Evolutionary conservation across 2,113 vertebrate genomes (phyloP), one percentile per base, ranked within the genome.

Genomic region (Acrocephalus arundinaceus): DNA sequence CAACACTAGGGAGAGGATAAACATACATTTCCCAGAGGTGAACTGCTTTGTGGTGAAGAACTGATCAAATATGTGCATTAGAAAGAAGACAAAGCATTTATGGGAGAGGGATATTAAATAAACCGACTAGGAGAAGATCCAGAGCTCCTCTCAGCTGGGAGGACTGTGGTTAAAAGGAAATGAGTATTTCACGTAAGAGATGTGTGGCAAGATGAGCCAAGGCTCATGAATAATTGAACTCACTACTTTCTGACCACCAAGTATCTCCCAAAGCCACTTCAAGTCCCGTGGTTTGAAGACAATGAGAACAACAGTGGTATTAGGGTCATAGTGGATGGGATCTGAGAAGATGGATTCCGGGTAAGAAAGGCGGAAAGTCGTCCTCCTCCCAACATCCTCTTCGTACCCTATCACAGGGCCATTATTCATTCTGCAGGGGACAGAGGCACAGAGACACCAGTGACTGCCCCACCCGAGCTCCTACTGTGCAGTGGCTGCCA

Each of bases 361-460:
- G 85, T 98, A 98, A 93, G 98, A 98, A 70, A 98, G 98, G 83
- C 98, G 97, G 94, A 98, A 98, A 17, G 98, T 98, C 2, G 98
- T 98, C 89, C 94, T 98, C 90, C 95, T 98, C 22, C 98, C 98
- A 88, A 98, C 98, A 76, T 98, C 98, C 15, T 98, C 97, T 97
- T 98, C 98, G 0, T 98, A 98, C 55, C 98, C 98, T 95, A 98
- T 78, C 83, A 98, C 96, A 54, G 98, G 98, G 75, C 98, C 98
- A 35, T 96, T 97, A 78, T 98, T 98, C 98, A 98, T 98, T 80
- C 98, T 98, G 94, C 79, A 85, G 81, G 82, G 33, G 78, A 90
- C 54, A 97, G 92, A 77, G 59, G 97, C 90, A 81, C 67, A 81
- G 59, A 75, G n/a, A 81, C 19, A 41, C 17, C 87, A 72, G 22